phyloP scores from a whole-genome alignment of 2,113 vertebrate species.

The Ctenomys sociabilis region DNA sequence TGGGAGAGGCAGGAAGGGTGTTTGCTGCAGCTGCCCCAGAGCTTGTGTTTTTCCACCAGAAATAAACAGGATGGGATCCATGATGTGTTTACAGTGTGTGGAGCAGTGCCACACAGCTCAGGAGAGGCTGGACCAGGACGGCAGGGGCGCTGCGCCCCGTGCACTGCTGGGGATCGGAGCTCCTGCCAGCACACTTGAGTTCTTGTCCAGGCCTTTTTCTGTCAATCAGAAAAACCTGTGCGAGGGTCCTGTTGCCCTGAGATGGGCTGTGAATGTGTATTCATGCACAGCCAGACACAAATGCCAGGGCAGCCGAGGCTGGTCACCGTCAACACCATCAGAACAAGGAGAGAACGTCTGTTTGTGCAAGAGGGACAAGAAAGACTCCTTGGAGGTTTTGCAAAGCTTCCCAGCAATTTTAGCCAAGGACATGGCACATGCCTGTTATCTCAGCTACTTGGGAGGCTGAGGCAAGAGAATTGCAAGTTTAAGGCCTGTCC shows the following conservation, averaged over 20 bases:
- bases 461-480: not conserved
- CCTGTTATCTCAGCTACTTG: not conserved
- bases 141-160: rapidly evolving
- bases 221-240: rapidly evolving
- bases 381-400: not conserved
- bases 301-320: not conserved
- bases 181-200: not conserved
- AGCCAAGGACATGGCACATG: not conserved
- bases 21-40: not conserved
- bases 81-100: not conserved
- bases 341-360: not conserved
- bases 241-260: rapidly evolving
- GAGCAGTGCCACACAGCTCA: not conserved
- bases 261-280: not conserved
- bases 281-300: not conserved
- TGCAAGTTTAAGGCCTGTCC: not conserved
- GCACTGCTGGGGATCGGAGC: not conserved
- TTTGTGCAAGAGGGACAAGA: rapidly evolving
- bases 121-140: not conserved
- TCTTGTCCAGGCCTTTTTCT: not conserved
- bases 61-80: not conserved
- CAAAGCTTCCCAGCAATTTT: not conserved
- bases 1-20: not conserved
- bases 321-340: rapidly evolving
- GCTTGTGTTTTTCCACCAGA: not conserved